Conservation (phyloP, 2,888 invertebrate species). For the Gandaritis pyraliata region DNA sequence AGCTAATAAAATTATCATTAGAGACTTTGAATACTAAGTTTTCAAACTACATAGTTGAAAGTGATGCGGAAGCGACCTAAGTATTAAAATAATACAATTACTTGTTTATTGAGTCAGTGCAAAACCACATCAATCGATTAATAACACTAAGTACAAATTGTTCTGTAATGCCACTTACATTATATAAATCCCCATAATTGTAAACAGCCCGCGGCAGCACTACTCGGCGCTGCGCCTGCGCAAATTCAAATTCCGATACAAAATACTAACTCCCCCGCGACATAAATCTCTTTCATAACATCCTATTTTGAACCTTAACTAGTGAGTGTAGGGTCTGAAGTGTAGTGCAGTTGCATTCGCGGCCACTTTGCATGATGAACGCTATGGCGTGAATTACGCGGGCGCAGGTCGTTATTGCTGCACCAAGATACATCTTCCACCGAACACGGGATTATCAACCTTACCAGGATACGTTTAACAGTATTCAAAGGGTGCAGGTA, state of each 20-base stretch:
- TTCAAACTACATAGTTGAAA: too few relatives aligned
- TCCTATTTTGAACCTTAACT: conserved; percentile 36
- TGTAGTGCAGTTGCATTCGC: conserved; percentile 33
- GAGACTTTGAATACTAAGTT: too few relatives aligned
- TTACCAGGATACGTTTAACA: conserved; percentile 31
- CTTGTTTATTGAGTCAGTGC: too few relatives aligned
- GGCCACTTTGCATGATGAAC: conserved; percentile 79
- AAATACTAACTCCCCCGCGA: conserved; percentile 66
- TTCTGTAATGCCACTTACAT: conserved; percentile 9
- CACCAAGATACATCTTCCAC: conserved; percentile 29
- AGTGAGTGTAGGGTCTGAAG: conserved; percentile 40
- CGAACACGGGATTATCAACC: conserved; percentile 28
- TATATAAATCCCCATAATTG: conserved; percentile 32
- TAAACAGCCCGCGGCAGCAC: conserved; percentile 40
- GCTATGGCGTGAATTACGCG: conserved; percentile 82
- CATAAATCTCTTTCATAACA: conserved; percentile 54
- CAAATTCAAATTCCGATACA: conserved; percentile 75
- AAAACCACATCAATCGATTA: too few relatives aligned
- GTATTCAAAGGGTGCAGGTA: conserved; percentile 29
- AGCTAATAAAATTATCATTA: too few relatives aligned
- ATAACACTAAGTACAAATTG: neutral
- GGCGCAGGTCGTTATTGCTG: conserved; percentile 70
- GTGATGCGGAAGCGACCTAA: too few relatives aligned
- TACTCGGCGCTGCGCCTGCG: conserved; percentile 37
- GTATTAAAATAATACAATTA: too few relatives aligned